A percentile compares a stretch with the other conserved stretches of the same genome.
Evolutionary conservation across 2,797 vertebrate genomes (phyloP).

Genomic region (Varecia variegata): DNA sequence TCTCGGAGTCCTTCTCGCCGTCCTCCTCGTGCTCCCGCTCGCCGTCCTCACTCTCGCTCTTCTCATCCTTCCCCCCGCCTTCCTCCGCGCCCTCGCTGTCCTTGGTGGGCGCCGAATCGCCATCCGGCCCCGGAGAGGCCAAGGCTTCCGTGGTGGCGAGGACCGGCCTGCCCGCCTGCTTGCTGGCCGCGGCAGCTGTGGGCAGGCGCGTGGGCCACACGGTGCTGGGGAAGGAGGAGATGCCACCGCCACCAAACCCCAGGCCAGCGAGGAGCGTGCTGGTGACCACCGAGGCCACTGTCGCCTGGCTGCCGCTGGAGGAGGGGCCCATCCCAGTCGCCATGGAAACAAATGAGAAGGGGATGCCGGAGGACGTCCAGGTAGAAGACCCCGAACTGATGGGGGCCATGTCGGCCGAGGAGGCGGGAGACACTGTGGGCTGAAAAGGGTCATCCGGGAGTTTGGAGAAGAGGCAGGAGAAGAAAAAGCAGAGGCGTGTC

Average conservation of each 20-base stretch:
- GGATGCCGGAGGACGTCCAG: slow-evolving; percentile 96
- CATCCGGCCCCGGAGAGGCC: slow-evolving; percentile 84
- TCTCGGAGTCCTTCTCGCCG: slow-evolving; percentile 88
- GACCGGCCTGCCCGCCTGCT: slow-evolving; percentile 81
- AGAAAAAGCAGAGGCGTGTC: slow-evolving; percentile 76
- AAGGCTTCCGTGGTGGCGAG: slow-evolving; percentile 86
- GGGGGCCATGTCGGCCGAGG: slow-evolving; percentile 97
- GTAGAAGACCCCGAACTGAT: slow-evolving; percentile 98
- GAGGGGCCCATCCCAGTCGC: slow-evolving; percentile 96
- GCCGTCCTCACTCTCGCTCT: slow-evolving; percentile 86
- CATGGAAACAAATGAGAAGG: slow-evolving; percentile 98
- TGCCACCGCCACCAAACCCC: slow-evolving; percentile 93
- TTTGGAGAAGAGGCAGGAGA: slow-evolving; percentile 25
- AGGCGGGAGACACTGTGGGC: slow-evolving; percentile 95
- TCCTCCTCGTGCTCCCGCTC: slow-evolving; percentile 88
- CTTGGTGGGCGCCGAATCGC: slow-evolving; percentile 75
- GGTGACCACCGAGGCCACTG: slow-evolving; percentile 95
- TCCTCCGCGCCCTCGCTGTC: slow-evolving; percentile 87
- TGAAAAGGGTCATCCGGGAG: slow-evolving; percentile 77
- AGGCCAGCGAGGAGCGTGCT: slow-evolving; percentile 95
- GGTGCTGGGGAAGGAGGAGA: slow-evolving; percentile 95
- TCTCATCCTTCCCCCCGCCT: slow-evolving; percentile 84
- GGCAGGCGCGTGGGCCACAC: slow-evolving; percentile 92
- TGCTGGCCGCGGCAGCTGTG: slow-evolving; percentile 77
- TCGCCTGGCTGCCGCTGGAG: slow-evolving; percentile 96